These are phyloP conservation scores for Pangasius mekongensis DNA, from an alignment of 2,797 vertebrate genomes.

Conservation along the genomic window DNA sequence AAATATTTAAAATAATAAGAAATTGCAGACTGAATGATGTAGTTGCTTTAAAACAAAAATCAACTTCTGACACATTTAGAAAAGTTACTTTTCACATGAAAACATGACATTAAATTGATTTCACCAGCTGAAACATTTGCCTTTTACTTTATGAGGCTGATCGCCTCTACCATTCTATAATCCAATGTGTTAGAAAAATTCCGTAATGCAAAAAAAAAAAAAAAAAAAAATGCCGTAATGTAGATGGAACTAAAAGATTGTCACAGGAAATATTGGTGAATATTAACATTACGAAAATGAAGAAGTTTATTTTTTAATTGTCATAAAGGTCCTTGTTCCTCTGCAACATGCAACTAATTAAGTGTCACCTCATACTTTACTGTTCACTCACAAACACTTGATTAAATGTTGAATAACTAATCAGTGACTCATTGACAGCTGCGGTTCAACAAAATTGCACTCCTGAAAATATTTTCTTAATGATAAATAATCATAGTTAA, in stretches of 20 bases:
- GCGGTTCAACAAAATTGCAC: not conserved
- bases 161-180: not conserved
- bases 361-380: not conserved
- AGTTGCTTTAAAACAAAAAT: not conserved
- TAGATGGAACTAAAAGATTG: not conserved
- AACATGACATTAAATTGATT: not conserved
- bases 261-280: not conserved
- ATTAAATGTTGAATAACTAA: not conserved
- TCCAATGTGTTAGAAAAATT: not conserved
- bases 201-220: too few relatives aligned
- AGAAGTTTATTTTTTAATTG: not conserved
- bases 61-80: not conserved
- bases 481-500: slow-evolving; percentile 1
- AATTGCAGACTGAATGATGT: not conserved
- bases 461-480: slow-evolving; percentile 15
- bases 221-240: not conserved
- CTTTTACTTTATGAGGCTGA: not conserved
- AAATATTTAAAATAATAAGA: not conserved
- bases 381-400: not conserved
- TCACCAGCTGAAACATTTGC: not conserved
- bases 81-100: not conserved
- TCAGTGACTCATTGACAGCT: not conserved
- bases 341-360: too few relatives aligned
- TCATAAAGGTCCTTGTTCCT: not conserved
- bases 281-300: not conserved